These are phyloP conservation scores for Otolemur crassicaudatus DNA, from an alignment of 2,797 vertebrate genomes.

Conservation along the genomic window DNA sequence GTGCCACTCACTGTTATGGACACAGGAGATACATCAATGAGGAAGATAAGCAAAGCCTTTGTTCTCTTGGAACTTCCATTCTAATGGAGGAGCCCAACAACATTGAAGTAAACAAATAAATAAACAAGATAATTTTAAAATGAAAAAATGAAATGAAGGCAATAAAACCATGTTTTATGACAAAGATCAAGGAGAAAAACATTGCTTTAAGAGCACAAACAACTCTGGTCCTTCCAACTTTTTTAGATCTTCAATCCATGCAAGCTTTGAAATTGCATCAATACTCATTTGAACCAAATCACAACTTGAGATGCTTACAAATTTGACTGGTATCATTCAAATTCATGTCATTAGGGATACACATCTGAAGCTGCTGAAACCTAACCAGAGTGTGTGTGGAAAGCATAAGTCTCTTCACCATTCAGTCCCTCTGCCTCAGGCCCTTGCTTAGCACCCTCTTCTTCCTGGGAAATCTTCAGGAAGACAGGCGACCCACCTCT, in stretches of 20 bases:
- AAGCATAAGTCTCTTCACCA: background rate
- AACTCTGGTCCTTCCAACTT: background rate
- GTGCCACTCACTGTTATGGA: background rate
- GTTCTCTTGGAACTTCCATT: background rate
- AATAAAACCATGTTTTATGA: background rate
- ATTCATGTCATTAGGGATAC: constrained; percentile 24
- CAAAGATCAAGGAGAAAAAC: constrained; percentile 19
- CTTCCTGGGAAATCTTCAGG: background rate
- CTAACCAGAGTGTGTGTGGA: background rate
- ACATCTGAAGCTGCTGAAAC: constrained; percentile 33
- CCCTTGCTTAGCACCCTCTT: background rate
- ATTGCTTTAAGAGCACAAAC: background rate
- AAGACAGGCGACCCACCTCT: background rate
- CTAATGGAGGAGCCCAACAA: background rate
- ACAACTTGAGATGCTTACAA: background rate
- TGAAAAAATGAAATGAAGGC: constrained; percentile 10
- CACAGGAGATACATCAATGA: background rate
- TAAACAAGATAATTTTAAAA: constrained; percentile 26
- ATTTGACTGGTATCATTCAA: background rate
- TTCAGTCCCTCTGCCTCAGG: background rate
- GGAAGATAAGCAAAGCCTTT: constrained; percentile 32
- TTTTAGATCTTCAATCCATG: constrained; percentile 26
- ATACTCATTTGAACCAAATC: constrained; percentile 21
- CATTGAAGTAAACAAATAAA: constrained; percentile 40
- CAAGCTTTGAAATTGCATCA: constrained; percentile 53